These are phyloP conservation scores for Callocephalon fimbriatum DNA, from an alignment of 2,113 vertebrate genomes.

Conservation along the genomic window DNA sequence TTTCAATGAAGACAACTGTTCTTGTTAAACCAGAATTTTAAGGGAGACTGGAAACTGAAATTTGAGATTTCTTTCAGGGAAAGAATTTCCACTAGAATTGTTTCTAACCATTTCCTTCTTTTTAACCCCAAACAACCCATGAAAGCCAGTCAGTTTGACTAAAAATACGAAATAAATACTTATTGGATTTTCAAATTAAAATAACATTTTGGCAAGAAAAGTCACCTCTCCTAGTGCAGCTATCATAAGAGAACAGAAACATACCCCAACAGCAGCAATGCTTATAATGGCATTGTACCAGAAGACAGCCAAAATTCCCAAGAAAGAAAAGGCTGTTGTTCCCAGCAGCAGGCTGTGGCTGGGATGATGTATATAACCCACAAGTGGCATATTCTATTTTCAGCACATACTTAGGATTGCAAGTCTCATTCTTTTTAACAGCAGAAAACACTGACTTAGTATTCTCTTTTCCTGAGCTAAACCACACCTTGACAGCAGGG, in stretches of 20 bases:
- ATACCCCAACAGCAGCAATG: background rate
- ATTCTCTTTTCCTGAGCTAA: background rate
- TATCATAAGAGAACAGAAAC: background rate
- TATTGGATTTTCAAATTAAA: background rate
- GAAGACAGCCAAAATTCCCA: background rate
- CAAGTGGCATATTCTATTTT: constrained; percentile 3
- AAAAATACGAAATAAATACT: background rate
- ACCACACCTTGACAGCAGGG: background rate
- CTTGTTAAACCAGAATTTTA: background rate
- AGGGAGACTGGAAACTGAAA: background rate
- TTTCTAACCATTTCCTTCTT: background rate
- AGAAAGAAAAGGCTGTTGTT: constrained; percentile 3
- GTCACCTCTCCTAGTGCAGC: background rate
- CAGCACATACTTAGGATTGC: background rate
- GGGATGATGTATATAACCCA: background rate
- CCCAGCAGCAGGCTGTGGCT: background rate
- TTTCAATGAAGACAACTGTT: background rate
- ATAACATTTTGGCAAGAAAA: background rate
- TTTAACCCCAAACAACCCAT: background rate
- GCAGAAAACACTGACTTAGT: background rate
- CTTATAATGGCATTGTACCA: constrained; percentile 32
- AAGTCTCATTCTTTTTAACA: background rate
- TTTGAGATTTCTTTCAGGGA: background rate
- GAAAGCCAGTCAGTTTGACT: background rate
- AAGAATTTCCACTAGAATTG: background rate